These are phyloP conservation scores for Uromys caudimaculatus DNA, from an alignment of 2,797 vertebrate genomes.

Conservation along the genomic window DNA sequence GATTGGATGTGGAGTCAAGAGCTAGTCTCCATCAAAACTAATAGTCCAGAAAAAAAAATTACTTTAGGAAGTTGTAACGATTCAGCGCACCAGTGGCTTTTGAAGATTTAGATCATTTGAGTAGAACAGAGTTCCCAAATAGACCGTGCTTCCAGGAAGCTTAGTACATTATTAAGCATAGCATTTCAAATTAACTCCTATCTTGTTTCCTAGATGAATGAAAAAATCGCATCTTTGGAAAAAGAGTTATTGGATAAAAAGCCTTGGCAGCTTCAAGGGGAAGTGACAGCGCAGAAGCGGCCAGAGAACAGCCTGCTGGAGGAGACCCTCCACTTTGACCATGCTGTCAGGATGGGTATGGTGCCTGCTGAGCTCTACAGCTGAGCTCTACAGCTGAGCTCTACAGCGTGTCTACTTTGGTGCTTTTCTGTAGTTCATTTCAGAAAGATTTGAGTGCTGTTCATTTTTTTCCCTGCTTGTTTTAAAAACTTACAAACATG, in stretches of 20 bases:
- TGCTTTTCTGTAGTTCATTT: not conserved
- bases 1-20: not conserved
- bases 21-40: not conserved
- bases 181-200: not conserved
- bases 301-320: constrained; percentile 98
- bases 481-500: not conserved
- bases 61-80: not conserved
- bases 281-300: constrained; percentile 93
- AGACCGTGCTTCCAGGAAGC: not conserved
- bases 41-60: not conserved
- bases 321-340: constrained; percentile 95
- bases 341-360: constrained; percentile 92
- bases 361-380: not conserved
- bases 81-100: not conserved
- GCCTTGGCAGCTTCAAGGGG: constrained; percentile 96
- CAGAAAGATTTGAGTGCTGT: not conserved
- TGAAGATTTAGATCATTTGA: not conserved
- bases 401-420: fast-evolving
- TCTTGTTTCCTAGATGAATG: constrained; percentile 90
- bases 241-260: constrained; percentile 92
- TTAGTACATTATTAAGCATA: not conserved
- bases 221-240: constrained; percentile 94
- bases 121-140: not conserved
- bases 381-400: no score
- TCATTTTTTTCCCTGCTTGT: not conserved